These are phyloP conservation scores for Drosophila ananassae DNA, from an alignment of 1,140 invertebrate species.

Conservation along the genomic window DNA sequence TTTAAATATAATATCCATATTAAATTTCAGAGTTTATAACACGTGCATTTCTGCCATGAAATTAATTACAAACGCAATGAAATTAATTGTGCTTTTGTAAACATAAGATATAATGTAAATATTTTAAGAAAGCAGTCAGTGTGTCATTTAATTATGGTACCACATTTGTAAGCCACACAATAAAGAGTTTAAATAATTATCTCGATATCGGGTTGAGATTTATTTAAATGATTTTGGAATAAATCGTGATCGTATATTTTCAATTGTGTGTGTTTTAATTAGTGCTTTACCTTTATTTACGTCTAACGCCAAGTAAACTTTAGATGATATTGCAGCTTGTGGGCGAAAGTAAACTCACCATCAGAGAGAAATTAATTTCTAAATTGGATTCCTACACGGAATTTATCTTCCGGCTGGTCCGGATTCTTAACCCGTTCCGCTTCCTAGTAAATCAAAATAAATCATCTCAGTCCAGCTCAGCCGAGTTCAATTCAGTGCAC, in stretches of 20 bases:
- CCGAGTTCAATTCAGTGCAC: constrained; percentile 32
- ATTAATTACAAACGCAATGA: too few species aligned
- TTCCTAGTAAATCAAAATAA: constrained; percentile 46
- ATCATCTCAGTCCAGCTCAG: constrained; percentile 17
- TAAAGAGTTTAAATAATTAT: not conserved
- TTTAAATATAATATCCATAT: not conserved
- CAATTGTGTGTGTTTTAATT: not conserved
- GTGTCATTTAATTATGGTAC: not conserved
- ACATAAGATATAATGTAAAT: too few species aligned
- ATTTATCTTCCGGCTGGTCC: constrained; percentile 18
- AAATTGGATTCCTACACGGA: not conserved
- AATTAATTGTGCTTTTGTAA: too few species aligned
- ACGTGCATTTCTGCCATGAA: too few species aligned
- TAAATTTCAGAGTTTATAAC: too few species aligned
- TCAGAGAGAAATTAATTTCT: not conserved
- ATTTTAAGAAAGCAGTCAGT: not conserved
- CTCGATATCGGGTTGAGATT: not conserved
- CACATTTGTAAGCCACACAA: not conserved
- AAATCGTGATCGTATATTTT: not conserved
- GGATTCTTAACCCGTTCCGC: constrained; percentile 32
- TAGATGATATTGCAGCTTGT: too few species aligned
- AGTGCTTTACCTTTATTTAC: not conserved
- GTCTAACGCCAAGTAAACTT: not conserved
- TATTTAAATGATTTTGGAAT: not conserved
- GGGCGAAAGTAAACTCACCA: too few species aligned